These are phyloP conservation scores for Tetragonula carbonaria DNA, from an alignment of 2,888 invertebrate species.

Conservation along the genomic window DNA sequence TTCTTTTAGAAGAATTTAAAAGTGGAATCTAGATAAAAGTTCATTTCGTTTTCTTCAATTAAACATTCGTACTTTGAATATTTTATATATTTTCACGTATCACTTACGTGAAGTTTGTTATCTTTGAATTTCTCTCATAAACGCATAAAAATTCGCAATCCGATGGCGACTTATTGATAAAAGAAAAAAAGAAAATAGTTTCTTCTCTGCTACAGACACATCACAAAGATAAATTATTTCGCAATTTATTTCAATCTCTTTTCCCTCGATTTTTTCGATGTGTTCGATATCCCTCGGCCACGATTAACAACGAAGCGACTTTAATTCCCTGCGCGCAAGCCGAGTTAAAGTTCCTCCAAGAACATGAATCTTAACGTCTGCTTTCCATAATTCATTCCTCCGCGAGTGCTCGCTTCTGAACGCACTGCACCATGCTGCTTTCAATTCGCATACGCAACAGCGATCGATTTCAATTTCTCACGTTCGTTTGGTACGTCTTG, in stretches of 20 bases:
- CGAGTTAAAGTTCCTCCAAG: constrained; percentile 17
- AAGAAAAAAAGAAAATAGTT: background rate
- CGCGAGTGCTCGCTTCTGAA: background rate
- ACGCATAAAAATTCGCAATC: no score
- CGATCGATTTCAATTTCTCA: constrained; percentile 1
- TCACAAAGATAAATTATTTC: background rate
- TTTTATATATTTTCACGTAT: no score
- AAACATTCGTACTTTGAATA: no score
- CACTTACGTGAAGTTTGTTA: no score
- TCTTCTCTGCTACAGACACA: background rate
- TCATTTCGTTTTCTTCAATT: no score
- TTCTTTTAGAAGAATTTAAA: no score
- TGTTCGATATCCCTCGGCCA: background rate
- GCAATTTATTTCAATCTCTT: background rate
- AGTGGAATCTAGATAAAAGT: no score
- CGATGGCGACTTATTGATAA: no score
- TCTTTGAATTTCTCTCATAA: no score
- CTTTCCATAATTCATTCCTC: constrained; percentile 51
- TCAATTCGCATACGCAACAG: background rate
- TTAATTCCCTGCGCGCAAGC: constrained; percentile 15
- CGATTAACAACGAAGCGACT: constrained; percentile 17
- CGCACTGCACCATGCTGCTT: background rate
- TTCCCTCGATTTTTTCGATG: background rate
- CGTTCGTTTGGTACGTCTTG: background rate
- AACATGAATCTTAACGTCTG: constrained; percentile 47